phyloP scores from a whole-genome alignment of 2,888 invertebrate species.

The Iphiclides podalirius region DNA sequence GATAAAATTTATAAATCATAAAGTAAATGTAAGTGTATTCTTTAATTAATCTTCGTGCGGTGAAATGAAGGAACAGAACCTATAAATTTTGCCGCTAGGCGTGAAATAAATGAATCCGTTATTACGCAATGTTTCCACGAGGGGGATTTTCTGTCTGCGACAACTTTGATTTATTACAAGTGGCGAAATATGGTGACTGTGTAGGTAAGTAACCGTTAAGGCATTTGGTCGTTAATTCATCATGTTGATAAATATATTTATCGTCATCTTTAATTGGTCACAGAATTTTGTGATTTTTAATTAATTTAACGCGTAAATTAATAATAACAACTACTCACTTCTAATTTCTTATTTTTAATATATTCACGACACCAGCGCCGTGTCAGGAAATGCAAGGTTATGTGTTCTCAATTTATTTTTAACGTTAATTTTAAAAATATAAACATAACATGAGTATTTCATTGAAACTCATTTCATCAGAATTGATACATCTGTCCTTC shows the following conservation, averaged over 20 bases:
- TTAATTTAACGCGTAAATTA: conserved; percentile 9
- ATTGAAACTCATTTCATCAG: too few relatives aligned
- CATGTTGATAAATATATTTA: conserved; percentile 1
- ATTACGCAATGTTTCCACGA: conserved; percentile 55
- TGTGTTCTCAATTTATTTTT: too few relatives aligned
- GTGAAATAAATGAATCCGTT: conserved; percentile 74
- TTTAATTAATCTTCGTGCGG: conserved; percentile 17
- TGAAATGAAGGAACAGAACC: conserved; percentile 17
- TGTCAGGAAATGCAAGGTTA: too few relatives aligned
- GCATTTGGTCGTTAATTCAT: too few relatives aligned
- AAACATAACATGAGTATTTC: too few relatives aligned
- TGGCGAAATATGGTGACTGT: conserved; percentile 34
- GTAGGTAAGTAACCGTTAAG: conserved; percentile 25
- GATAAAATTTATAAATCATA: not conserved
- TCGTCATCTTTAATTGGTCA: conserved; percentile 3
- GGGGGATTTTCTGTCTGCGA: conserved; percentile 66
- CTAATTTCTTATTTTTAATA: too few relatives aligned
- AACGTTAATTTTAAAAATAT: too few relatives aligned
- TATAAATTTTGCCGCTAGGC: conserved; percentile 33
- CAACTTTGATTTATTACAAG: conserved; percentile 60
- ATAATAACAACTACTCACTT: too few relatives aligned
- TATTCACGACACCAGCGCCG: too few relatives aligned
- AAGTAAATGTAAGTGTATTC: not conserved
- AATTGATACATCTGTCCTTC: too few relatives aligned
- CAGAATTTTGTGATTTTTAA: conserved; percentile 1